phyloP scores from a whole-genome alignment of 2,113 vertebrate species.

The Naja naja region DNA sequence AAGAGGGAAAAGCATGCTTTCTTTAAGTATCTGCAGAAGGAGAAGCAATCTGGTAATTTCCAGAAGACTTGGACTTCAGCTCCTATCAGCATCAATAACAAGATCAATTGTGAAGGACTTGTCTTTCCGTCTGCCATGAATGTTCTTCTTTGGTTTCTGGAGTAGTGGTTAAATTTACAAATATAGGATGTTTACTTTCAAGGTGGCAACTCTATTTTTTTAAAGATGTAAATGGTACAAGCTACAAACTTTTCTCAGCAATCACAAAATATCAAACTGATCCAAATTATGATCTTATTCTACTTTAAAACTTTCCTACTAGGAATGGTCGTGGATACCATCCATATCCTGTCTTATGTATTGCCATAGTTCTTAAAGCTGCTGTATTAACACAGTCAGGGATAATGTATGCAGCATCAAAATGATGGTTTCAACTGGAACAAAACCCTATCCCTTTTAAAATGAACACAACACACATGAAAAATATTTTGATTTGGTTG shows the following conservation, averaged over 20 bases:
- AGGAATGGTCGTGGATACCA: background rate
- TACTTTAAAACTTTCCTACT: background rate
- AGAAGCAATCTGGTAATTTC: background rate
- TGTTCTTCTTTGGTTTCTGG: background rate
- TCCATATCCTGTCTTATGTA: background rate
- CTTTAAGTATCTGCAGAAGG: background rate
- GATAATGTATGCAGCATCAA: background rate
- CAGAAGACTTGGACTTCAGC: background rate
- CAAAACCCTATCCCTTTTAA: background rate
- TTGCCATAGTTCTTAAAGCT: background rate
- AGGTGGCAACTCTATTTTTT: background rate
- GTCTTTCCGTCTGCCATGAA: background rate
- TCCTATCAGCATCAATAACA: background rate
- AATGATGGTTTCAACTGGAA: background rate
- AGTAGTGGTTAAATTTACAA: background rate
- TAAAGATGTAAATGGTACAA: background rate
- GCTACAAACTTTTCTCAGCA: background rate
- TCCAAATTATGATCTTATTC: background rate
- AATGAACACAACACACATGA: background rate
- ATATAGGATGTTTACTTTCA: background rate
- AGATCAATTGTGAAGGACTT: background rate
- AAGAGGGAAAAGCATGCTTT: background rate
- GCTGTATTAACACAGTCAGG: background rate
- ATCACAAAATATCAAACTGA: background rate
- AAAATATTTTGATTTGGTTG: background rate